Evolutionary conservation across 2,888 invertebrate genomes (phyloP).

Genomic region (Drosophila phalerata): DNA sequence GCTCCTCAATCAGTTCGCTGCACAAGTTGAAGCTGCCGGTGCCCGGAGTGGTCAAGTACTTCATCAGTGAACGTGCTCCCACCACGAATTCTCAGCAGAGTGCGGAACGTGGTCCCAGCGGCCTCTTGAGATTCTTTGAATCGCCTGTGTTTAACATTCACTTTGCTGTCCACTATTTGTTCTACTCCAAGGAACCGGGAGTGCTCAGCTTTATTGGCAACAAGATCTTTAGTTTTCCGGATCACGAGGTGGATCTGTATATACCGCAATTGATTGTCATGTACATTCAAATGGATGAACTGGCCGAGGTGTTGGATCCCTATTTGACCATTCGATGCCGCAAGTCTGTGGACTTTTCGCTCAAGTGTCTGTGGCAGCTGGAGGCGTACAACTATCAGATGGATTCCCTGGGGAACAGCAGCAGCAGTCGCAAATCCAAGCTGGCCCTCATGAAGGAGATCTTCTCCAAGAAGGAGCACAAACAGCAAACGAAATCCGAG

Average conservation of each 20-base stretch:
- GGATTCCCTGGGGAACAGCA: constrained; percentile 77
- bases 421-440: constrained; percentile 83
- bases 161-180: constrained; percentile 98
- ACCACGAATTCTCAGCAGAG: constrained; percentile 60
- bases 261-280: constrained; percentile 98
- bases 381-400: constrained; percentile 91
- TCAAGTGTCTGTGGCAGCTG: constrained; percentile 98
- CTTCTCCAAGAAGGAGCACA: constrained; percentile 84
- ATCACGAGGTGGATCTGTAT: constrained; percentile 98
- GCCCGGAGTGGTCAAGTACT: constrained; percentile 85
- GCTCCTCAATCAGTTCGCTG: constrained; percentile 83
- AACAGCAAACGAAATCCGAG: constrained; percentile 57
- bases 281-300: constrained; percentile 99
- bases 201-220: constrained; percentile 99
- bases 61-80: constrained; percentile 80
- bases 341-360: constrained; percentile 97
- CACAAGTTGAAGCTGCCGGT: constrained; percentile 84
- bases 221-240: constrained; percentile 97
- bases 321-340: constrained; percentile 95
- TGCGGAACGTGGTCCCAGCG: constrained; percentile 84
- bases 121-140: constrained; percentile 92
- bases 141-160: constrained; percentile 99
- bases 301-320: constrained; percentile 96
- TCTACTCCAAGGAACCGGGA: constrained; percentile 99
- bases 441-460: constrained; percentile 85